Evolutionary conservation across 2,888 invertebrate species (phyloP).

Genomic region (Cotesia congregata): DNA sequence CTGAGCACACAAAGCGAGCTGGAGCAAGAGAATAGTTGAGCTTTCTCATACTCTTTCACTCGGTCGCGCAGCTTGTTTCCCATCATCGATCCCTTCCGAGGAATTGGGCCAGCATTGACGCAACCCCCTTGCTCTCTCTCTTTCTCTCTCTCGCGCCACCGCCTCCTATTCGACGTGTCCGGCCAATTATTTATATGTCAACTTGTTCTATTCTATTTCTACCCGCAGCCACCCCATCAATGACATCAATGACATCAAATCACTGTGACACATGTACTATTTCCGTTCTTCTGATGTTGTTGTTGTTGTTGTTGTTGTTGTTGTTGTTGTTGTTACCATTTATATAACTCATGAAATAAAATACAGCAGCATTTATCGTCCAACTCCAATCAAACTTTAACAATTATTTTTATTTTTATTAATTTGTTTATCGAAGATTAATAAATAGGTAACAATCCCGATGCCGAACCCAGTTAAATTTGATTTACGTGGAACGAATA

Average conservation of each 20-base stretch:
- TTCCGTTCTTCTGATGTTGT: constrained; percentile 13
- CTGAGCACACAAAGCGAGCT: constrained; percentile 23
- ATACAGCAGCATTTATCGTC: background rate
- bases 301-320: constrained; percentile 15
- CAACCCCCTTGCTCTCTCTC: constrained; percentile 41
- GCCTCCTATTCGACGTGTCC: constrained; percentile 31
- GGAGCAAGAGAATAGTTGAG: too few species aligned
- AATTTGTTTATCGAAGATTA: too few species aligned
- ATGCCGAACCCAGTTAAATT: background rate
- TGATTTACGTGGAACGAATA: background rate
- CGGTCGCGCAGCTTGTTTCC: constrained; percentile 43
- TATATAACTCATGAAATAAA: background rate
- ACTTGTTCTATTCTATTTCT: constrained; percentile 13
- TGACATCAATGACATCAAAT: constrained; percentile 15
- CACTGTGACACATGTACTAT: constrained; percentile 27
- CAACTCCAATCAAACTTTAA: background rate
- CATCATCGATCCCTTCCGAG: constrained; percentile 56
- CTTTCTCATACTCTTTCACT: constrained; percentile 30
- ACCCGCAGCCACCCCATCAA: constrained; percentile 25
- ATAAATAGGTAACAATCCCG: too few species aligned
- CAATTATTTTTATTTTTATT: too few species aligned
- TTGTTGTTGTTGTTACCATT: constrained; percentile 14
- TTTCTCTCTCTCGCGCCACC: constrained; percentile 17
- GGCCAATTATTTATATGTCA: constrained; percentile 49
- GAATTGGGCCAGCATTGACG: constrained; percentile 59